These are phyloP conservation scores for Machimus rusticus DNA, from an alignment of 2,888 invertebrate genomes.

Conservation along the genomic window DNA sequence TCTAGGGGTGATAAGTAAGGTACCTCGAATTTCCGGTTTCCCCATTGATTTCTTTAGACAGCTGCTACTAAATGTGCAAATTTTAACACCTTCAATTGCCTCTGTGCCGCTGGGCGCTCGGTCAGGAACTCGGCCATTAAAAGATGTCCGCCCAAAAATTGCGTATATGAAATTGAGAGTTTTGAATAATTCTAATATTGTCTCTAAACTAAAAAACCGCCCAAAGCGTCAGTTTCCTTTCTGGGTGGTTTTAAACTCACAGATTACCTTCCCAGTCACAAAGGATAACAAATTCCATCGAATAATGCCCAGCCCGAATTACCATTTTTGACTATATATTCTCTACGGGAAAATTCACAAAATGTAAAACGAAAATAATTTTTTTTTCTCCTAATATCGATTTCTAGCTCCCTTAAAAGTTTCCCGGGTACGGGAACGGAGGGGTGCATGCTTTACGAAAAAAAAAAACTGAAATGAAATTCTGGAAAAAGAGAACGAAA, in stretches of 20 bases:
- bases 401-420: background rate
- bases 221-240: background rate
- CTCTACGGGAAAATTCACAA: background rate
- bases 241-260: background rate
- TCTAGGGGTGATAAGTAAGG: background rate
- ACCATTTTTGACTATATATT: background rate
- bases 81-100: background rate
- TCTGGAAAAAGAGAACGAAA: slow-evolving; percentile 41
- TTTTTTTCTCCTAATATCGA: background rate
- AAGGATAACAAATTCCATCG: background rate
- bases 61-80: background rate
- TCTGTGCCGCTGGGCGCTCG: background rate
- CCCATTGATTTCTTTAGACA: background rate
- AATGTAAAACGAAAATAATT: background rate
- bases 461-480: slow-evolving; percentile 32
- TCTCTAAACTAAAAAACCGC: background rate
- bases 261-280: background rate
- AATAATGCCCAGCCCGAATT: background rate
- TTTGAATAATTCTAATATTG: background rate
- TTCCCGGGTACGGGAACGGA: background rate
- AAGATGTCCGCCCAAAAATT: background rate
- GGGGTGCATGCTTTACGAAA: background rate
- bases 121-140: background rate
- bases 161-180: background rate
- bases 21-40: background rate